phyloP scores from a whole-genome alignment of 2,797 vertebrate species.

The Eptatretus atami region DNA sequence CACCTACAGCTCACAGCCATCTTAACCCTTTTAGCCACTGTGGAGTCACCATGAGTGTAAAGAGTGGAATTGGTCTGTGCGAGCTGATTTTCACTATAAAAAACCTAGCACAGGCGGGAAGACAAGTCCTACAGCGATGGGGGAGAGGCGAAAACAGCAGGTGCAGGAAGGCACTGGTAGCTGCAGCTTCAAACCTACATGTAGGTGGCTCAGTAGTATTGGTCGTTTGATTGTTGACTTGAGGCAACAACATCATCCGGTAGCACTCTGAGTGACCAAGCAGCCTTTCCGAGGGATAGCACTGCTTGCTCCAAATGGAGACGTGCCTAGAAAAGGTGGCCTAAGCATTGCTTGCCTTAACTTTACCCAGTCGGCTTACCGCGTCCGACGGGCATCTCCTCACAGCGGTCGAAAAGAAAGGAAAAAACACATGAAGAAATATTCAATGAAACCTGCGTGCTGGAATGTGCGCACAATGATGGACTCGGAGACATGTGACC shows the following conservation, averaged over 20 bases:
- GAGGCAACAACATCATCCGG: slow-evolving; percentile 4
- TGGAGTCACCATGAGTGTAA: neutral
- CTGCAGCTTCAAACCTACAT: neutral
- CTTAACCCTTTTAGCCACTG: neutral
- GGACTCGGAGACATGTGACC: neutral
- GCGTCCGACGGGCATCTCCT: neutral
- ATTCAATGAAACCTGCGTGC: neutral
- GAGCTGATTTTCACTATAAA: neutral
- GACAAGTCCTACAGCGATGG: slow-evolving; percentile 1
- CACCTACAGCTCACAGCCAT: neutral
- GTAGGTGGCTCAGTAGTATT: neutral
- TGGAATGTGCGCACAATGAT: neutral
- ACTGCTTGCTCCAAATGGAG: slow-evolving; percentile 1
- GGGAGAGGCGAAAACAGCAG: neutral
- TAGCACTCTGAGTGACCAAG: neutral
- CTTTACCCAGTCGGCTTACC: neutral
- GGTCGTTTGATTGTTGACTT: neutral
- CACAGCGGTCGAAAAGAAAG: neutral
- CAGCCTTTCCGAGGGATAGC: slow-evolving; percentile 1
- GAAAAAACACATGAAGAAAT: neutral
- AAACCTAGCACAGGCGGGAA: neutral
- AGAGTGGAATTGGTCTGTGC: neutral
- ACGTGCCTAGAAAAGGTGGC: neutral
- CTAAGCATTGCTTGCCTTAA: slow-evolving; percentile 1
- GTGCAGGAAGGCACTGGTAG: neutral